These are phyloP conservation scores for Corythornis madagascariensis DNA, from an alignment of 2,113 vertebrate genomes.

Conservation along the genomic window DNA sequence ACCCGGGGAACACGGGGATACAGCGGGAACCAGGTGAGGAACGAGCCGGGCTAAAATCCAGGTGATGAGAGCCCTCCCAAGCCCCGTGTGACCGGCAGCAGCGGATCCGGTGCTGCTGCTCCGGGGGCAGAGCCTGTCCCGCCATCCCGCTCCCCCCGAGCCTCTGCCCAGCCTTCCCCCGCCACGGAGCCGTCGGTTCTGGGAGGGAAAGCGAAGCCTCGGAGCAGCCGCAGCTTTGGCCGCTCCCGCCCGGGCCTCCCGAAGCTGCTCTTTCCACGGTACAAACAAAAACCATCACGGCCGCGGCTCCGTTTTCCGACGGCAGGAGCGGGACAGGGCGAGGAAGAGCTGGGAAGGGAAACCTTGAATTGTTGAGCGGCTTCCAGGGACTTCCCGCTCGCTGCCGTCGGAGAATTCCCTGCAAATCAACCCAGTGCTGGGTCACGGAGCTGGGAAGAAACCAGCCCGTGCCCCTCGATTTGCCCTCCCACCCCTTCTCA, in stretches of 20 bases:
- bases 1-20: too few relatives aligned
- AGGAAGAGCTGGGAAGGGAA: background rate
- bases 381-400: fast-evolving
- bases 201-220: background rate
- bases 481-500: background rate
- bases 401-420: background rate
- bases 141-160: background rate
- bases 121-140: background rate
- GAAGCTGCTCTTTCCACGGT: too few relatives aligned
- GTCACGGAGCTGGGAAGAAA: too few relatives aligned
- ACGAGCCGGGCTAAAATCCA: background rate
- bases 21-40: background rate
- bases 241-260: background rate
- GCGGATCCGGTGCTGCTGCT: background rate
- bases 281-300: too few relatives aligned
- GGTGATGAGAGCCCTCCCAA: background rate
- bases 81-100: background rate
- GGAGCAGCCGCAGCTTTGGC: background rate
- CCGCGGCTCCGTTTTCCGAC: background rate
- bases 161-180: background rate
- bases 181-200: background rate
- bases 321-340: background rate
- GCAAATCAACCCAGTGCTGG: background rate
- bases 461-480: fast-evolving
- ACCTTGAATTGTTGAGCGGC: background rate